Evolutionary conservation across 2,888 invertebrate species (phyloP).

Genomic region (Heliconius sara): DNA sequence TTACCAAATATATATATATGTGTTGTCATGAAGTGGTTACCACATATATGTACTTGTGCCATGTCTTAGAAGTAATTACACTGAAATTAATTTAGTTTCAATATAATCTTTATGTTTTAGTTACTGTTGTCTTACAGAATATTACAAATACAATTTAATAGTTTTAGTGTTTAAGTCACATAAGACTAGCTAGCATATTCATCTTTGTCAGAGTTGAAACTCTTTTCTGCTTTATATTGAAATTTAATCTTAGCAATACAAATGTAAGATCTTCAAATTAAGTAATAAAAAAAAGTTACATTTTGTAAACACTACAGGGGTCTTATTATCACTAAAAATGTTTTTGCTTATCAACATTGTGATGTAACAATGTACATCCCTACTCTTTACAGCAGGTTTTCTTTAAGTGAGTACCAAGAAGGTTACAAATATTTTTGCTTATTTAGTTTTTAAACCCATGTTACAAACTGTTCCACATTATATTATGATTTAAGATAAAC

Average conservation of each 20-base stretch:
- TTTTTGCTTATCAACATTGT: slow-evolving; percentile 6
- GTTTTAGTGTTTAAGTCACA: background rate
- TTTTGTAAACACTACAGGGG: background rate
- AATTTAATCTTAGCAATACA: too few relatives aligned
- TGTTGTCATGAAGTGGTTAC: too few relatives aligned
- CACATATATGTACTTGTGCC: too few relatives aligned
- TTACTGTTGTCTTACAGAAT: background rate
- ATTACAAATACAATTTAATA: background rate
- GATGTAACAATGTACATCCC: slow-evolving; percentile 8
- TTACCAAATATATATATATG: too few relatives aligned
- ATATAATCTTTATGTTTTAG: background rate
- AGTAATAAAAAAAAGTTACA: background rate
- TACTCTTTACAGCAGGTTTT: background rate
- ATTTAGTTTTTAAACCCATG: background rate
- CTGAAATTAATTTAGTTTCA: background rate
- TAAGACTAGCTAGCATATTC: background rate
- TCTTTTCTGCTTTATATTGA: too few relatives aligned
- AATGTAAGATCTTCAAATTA: background rate
- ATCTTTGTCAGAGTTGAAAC: background rate
- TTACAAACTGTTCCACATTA: background rate
- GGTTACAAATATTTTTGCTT: background rate
- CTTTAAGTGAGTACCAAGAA: background rate
- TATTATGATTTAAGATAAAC: background rate
- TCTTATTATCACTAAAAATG: background rate
- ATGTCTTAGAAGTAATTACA: background rate